These are phyloP conservation scores for Columba janthina DNA, from an alignment of 2,113 vertebrate genomes.

Conservation along the genomic window DNA sequence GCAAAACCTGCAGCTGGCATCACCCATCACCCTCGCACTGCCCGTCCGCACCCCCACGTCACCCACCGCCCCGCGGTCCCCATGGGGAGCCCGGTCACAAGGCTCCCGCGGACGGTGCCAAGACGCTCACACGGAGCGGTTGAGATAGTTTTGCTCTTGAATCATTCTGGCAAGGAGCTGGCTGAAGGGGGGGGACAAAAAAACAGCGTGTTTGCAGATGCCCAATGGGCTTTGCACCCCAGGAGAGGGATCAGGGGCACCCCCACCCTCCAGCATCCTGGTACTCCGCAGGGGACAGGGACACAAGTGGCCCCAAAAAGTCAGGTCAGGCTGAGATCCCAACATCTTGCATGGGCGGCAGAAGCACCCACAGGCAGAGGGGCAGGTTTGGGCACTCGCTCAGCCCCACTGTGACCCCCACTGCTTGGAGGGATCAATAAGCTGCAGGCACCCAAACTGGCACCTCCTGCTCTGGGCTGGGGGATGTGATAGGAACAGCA, in stretches of 20 bases:
- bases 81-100: background rate
- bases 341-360: fast-evolving
- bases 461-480: background rate
- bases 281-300: background rate
- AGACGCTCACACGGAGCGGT: background rate
- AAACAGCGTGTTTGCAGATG: background rate
- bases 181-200: background rate
- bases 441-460: background rate
- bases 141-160: slow-evolving; percentile 52
- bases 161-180: slow-evolving; percentile 46
- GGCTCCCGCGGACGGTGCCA: background rate
- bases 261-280: background rate
- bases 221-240: fast-evolving
- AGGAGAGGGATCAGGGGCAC: fast-evolving
- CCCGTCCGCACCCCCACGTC: background rate
- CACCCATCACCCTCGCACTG: fast-evolving
- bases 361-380: background rate
- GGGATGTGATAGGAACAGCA: fast-evolving
- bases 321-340: fast-evolving
- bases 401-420: background rate
- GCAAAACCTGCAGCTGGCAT: fast-evolving
- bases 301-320: fast-evolving
- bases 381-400: fast-evolving
- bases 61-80: background rate
- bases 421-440: fast-evolving